Percentiles rank a stretch among this genome's conserved stretches.
Conservation (phyloP, 2,888 invertebrate species). For the Diaphora mendica region DNA sequence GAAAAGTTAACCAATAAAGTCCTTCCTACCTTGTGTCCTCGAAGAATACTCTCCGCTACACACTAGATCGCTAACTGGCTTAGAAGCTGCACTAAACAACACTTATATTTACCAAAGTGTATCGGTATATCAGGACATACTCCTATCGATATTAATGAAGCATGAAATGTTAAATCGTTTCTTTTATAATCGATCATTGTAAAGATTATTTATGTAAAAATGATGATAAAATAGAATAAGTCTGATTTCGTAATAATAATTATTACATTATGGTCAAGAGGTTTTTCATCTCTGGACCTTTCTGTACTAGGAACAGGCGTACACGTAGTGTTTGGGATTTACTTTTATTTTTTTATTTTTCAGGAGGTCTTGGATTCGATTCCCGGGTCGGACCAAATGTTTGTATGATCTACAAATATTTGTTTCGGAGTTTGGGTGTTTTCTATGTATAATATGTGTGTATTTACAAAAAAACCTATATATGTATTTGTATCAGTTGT, state of each 20-base stretch:
- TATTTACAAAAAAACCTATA: too few species aligned
- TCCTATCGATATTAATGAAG: slow-evolving; percentile 6
- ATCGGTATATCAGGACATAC: neutral
- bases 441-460: too few species aligned
- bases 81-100: neutral
- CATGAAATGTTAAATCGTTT: slow-evolving; percentile 7
- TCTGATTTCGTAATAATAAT: neutral
- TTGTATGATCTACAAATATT: too few species aligned
- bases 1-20: neutral
- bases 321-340: too few species aligned
- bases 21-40: slow-evolving; percentile 5
- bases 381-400: too few species aligned
- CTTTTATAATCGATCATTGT: neutral
- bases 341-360: too few species aligned
- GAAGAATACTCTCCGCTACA: neutral
- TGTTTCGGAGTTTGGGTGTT: too few species aligned
- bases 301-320: too few species aligned
- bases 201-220: slow-evolving; percentile 4
- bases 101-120: neutral
- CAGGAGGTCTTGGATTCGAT: too few species aligned
- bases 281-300: too few species aligned
- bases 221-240: neutral
- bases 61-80: neutral
- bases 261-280: neutral
- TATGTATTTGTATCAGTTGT: too few species aligned